Evolutionary conservation across 2,113 vertebrate species (phyloP).

Genomic region (Grantiella picta): DNA sequence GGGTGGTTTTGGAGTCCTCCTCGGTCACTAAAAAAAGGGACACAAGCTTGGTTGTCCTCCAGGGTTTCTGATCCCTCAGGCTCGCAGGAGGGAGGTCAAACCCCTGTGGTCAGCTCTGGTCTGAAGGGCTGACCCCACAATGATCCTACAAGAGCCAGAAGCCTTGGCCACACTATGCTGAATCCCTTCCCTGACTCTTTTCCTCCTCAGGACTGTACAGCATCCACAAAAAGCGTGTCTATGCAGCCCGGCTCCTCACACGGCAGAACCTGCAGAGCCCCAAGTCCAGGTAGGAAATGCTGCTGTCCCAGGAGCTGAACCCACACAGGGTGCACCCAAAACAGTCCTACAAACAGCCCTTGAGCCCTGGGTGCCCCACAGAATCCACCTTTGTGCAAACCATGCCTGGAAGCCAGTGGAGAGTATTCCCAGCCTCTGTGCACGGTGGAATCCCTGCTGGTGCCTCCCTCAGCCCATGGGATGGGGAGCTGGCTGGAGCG

Average conservation of each 20-base stretch:
- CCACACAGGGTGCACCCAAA: fast-evolving
- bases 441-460: fast-evolving
- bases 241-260: constrained; percentile 84
- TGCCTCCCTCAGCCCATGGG: fast-evolving
- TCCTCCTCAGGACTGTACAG: constrained; percentile 80
- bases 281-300: constrained; percentile 85
- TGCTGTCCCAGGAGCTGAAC: fast-evolving
- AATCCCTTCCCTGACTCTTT: not conserved
- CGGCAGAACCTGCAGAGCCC: constrained; percentile 92
- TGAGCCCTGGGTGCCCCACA: fast-evolving
- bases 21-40: not conserved
- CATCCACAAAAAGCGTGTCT: constrained; percentile 92
- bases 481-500: not conserved
- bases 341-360: not conserved
- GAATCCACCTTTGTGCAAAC: not conserved
- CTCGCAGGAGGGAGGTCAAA: fast-evolving
- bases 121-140: not conserved
- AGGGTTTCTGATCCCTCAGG: not conserved
- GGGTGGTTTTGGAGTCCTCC: not conserved
- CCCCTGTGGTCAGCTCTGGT: not conserved
- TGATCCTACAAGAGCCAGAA: not conserved
- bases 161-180: not conserved
- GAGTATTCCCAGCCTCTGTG: not conserved
- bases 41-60: fast-evolving
- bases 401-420: not conserved